Evolutionary conservation across 2,888 invertebrate genomes (phyloP), one percentile per base, ranked within the genome.

Genomic region (Brachyptera putata): DNA sequence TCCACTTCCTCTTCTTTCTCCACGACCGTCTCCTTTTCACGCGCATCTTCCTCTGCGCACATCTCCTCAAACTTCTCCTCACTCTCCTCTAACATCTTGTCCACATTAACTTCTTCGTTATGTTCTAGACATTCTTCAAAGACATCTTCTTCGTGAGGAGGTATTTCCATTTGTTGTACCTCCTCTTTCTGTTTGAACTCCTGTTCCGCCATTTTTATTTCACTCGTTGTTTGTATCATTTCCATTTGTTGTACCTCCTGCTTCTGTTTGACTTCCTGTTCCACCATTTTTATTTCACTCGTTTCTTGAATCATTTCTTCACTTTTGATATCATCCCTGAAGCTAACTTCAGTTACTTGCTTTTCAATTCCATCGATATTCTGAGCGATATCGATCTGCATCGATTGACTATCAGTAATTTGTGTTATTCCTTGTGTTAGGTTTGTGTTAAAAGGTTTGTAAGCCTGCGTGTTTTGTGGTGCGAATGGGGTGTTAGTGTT

Each of bases 391-490:
- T 18, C 57, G 4, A 22, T 25, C 25, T 55, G 25, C 41, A n/a
- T n/a, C n/a, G n/a, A n/a, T n/a, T n/a, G n/a, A n/a, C n/a, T n/a
- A n/a, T n/a, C n/a, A n/a, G n/a, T n/a, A n/a, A n/a, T n/a, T n/a
- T n/a, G n/a, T n/a, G n/a, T n/a, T n/a, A n/a, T n/a, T n/a, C n/a
- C n/a, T n/a, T n/a, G n/a, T n/a, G 25, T 49, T 5, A 30, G 11
- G 5, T 5, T 30, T 30, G 30, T 30, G 30, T 30, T 30, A 11
- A 30, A 30, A 7, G 30, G 30, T 30, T 30, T 30, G 30, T 30
- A 30, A 30, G 30, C 30, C 50, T 30, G 39, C 57, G 58, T 53
- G 62, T 56, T 41, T 61, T 43, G 41, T 30, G 64, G 60, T 14
- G 57, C 46, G 56, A 60, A 59, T 43, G 55, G 21, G 25, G 56